Conservation (phyloP, 1,140 invertebrate species). For the Temnothorax longispinosus region DNA sequence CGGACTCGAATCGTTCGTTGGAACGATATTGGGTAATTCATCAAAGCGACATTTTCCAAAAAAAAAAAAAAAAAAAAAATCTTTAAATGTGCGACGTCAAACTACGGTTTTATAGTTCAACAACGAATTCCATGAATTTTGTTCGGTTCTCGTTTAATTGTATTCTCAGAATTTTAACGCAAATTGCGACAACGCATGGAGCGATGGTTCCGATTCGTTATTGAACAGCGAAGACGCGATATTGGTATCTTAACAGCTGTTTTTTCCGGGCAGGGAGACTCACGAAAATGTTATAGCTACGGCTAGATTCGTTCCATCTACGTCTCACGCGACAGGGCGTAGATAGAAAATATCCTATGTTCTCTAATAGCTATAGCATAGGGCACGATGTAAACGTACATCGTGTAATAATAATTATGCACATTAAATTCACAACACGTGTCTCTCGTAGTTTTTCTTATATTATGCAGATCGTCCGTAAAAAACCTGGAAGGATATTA, state of each 20-base stretch:
- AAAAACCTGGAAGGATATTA: constrained; percentile 42
- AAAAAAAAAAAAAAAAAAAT: constrained; percentile 20
- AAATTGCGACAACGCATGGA: background rate
- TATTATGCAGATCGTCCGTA: constrained; percentile 5
- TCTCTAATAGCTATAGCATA: constrained; percentile 26
- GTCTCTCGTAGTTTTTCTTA: constrained; percentile 14
- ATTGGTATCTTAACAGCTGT: background rate
- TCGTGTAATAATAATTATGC: constrained; percentile 26
- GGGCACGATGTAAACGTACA: constrained; percentile 23
- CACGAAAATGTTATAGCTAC: background rate
- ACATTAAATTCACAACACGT: constrained; percentile 38
- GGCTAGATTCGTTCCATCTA: constrained; percentile 4
- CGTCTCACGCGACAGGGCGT: constrained; percentile 6
- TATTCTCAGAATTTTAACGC: constrained; percentile 6
- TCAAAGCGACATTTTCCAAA: background rate
- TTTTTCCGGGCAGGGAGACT: background rate
- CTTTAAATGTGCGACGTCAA: background rate
- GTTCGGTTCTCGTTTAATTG: background rate
- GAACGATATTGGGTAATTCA: background rate
- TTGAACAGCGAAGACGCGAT: constrained; percentile 30
- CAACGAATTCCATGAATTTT: constrained; percentile 15
- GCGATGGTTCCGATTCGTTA: constrained; percentile 5
- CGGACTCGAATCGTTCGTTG: background rate
- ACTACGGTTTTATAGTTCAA: constrained; percentile 22
- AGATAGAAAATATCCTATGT: constrained; percentile 42